These are phyloP conservation scores for Triplophysa dalaica DNA, from an alignment of 2,113 vertebrate genomes.

Conservation along the genomic window DNA sequence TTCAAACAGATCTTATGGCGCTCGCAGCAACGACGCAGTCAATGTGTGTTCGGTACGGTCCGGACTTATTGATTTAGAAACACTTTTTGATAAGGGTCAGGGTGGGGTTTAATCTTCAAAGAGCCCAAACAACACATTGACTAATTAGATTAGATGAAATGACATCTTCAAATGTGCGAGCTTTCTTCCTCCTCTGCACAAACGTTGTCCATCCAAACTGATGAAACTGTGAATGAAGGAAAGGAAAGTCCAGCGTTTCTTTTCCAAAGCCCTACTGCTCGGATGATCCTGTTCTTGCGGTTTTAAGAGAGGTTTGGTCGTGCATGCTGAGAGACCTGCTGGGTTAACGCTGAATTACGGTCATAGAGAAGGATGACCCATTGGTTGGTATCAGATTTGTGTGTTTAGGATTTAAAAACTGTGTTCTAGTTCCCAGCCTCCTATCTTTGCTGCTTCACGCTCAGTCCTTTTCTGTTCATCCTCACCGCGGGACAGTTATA, in stretches of 20 bases:
- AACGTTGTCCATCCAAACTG: neutral
- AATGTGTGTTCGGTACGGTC: neutral
- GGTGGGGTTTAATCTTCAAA: slow-evolving; percentile 27
- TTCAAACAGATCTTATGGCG: slow-evolving; percentile 12
- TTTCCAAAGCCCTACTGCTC: neutral
- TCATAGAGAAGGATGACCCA: neutral
- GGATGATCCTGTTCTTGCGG: neutral
- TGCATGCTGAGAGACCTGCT: neutral
- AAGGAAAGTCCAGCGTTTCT: neutral
- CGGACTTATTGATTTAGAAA: slow-evolving; percentile 4
- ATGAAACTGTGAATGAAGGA: slow-evolving; percentile 7
- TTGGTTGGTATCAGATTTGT: neutral
- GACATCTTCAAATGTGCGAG: neutral
- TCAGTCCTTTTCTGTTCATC: neutral
- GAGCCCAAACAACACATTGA: slow-evolving; percentile 1
- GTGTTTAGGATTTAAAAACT: slow-evolving; percentile 19
- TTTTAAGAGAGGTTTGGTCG: neutral
- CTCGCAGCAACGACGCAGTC: neutral
- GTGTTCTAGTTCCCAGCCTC: neutral
- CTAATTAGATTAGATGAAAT: slow-evolving; percentile 40
- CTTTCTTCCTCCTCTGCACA: slow-evolving; percentile 5
- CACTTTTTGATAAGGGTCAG: slow-evolving; percentile 30
- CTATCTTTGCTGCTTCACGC: neutral
- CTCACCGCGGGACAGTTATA: slow-evolving; percentile 31
- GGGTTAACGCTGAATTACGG: neutral